Percentiles rank a stretch among this genome's conserved stretches.
Conservation (phyloP, 2,888 invertebrate species). For the Sesia apiformis region DNA sequence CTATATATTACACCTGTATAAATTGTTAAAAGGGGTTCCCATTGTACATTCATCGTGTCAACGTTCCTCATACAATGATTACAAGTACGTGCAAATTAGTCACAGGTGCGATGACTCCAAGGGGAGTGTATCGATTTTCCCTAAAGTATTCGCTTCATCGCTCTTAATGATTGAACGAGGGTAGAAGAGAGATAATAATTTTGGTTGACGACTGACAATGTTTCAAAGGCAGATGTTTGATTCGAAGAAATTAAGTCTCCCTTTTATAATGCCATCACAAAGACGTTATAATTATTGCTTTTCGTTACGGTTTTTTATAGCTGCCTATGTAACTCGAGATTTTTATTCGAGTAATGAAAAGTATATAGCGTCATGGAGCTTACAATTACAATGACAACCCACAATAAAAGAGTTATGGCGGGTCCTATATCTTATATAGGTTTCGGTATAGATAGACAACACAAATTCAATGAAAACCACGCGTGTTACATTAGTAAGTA, state of each 20-base stretch:
- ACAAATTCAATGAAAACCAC: no score
- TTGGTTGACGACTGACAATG: slow-evolving; percentile 38
- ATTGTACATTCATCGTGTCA: no score
- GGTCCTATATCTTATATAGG: no score
- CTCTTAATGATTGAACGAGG: slow-evolving; percentile 31
- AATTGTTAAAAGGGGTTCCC: no score
- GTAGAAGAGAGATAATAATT: slow-evolving; percentile 38
- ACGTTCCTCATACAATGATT: no score
- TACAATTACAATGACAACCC: no score
- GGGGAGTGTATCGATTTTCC: slow-evolving; percentile 29
- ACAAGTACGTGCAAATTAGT: not conserved
- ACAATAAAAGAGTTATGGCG: no score
- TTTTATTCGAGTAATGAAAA: not conserved
- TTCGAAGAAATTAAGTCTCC: slow-evolving; percentile 31
- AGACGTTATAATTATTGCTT: slow-evolving; percentile 23
- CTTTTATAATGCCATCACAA: slow-evolving; percentile 21
- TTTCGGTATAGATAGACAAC: no score
- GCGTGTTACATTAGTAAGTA: no score
- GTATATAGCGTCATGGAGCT: no score
- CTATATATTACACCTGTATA: no score
- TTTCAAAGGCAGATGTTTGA: slow-evolving; percentile 45
- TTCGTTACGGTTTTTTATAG: slow-evolving; percentile 30
- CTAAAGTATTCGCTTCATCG: slow-evolving; percentile 35
- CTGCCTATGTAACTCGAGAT: slow-evolving; percentile 13
- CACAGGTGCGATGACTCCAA: slow-evolving; percentile 22